Base-by-base conservation (phyloP, 1,140 invertebrate genomes). In the Andricus grossulariae region DNA sequence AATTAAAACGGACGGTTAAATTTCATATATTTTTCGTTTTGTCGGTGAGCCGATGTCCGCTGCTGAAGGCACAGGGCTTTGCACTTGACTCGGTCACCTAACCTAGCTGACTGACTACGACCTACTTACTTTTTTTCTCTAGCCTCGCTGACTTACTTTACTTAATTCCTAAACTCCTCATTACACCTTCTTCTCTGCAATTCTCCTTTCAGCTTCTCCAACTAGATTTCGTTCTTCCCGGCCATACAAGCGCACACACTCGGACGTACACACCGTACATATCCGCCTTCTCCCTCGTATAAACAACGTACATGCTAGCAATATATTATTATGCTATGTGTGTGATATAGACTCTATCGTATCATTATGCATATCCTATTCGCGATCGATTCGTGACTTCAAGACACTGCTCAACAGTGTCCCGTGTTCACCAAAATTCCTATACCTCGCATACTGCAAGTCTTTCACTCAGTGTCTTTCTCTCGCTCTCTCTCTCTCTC, bases 51-150 rank as follows among this genome's bases (percentile, higher is more conserved):
- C 90, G 90, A 91, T 92, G 87, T 92, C 90, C 88, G 89, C 87
- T 91, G 90, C 89, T 91, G 88, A 92, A 92, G 91, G 91, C 91
- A 92, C 91, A 92, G 86, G 89, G 90, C 89, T 92, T 92, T 92
- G 90, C 91, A 92, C 90, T 91, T 90, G 91, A 91, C 90, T 89
- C 90, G 90, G 89, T 91, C 90, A 92, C 90, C 89, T 91, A 91
- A 81, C 82, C 89, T 90, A 91, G 85, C 89, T 88, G 85, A 88
- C 86, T 87, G 80, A 83, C 87, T 91, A 89, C 82, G 77, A 88
- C 81, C 77, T 81, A 78, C 80, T 79, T 45, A 16, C 13, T 51
- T 78, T 72, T 77, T 72, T 66, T 60, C 74, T 74, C 50, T 77
- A 70, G 49, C 32, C 71, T 75, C 73, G 73, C 75, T 70, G 72